Base-by-base conservation (phyloP, 2,113 vertebrate genomes). In the Oncorhynchus mykiss region DNA sequence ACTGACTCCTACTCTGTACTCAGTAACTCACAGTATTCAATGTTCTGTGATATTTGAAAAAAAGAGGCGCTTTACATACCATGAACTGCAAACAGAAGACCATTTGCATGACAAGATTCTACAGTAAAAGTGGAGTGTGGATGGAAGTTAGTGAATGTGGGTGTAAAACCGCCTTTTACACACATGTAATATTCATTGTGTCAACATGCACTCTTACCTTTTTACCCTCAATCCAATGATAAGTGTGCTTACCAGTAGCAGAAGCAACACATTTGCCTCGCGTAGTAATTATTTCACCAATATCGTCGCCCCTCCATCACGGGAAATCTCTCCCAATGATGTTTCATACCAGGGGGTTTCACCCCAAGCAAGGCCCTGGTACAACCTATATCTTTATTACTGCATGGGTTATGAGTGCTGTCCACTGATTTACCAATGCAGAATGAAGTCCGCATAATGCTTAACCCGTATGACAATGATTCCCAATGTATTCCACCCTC, bases 401-500 rank as follows among this genome's bases (percentile, higher is more conserved):
- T 84, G 85, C 90, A 72, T 8, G 74, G 91, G 93, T 93, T 93
- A 92, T 87, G 91, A 91, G 90, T 87, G 86, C 88, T 87, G 88
- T 88, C 92, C 88, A 85, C 92, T 91, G 92, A 93, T 93, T 93
- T 93, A 90, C 92, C 92, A 93, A 93, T 93, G 90, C 91, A 90
- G 93, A 92, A 93, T 93, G 92, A 92, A 93, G 93, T 93, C 91
- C 80, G 88, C 81, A 84, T 91, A 91, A 91, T 91, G 91, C 91
- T 93, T 93, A 94, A 94, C 92, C 92, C 84, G 89, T 90, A 91
- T 92, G 91, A 93, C 92, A 92, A 93, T 92, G 91, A 93, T 93
- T 94, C 92, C 92, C 91, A 92, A 94, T 94, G 90, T 91, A 93
- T 92, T 93, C 92, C 93, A 93, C 90, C 90, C 92, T 94, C 92